Evolutionary conservation across 2,888 invertebrate species (phyloP), one percentile per base, ranked within the genome.

Genomic region (Zele albiditarsus): DNA sequence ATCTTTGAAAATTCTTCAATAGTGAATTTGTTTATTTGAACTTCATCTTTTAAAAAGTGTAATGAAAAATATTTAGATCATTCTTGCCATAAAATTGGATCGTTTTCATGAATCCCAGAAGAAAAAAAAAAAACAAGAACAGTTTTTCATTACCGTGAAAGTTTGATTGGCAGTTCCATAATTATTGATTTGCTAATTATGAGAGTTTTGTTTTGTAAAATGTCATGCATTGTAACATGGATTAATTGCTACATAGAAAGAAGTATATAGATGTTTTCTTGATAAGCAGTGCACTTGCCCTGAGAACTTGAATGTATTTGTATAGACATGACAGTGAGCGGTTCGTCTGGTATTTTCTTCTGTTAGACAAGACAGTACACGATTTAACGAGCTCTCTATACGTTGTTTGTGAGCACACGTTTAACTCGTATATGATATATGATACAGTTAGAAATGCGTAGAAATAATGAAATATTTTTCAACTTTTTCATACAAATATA

Each of bases 301-400:
- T 68, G 69, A 63, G 69, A 69, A 74, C 57, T 72, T 57, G 66
- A 62, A 46, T 71, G 60, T 71, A 71, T 63, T 27, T 28, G 33
- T 63, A 63, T 63, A 69, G 49, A 74, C 42, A 49, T 69, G 42
- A 57, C 33, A 74, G 70, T 74, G 63, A 74, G 70, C 63, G 65
- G 70, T 74, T 49, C 67, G 75, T 77, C 76, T 65, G 66, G 75
- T 65, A 77, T 76, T 79, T 46, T 76, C 69, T 78, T 79, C 68
- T 78, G 70, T 77, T 76, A 23, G 53, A 60, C 71, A 65, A 68
- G 71, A 69, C 79, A 74, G 78, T 76, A 77, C 77, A 74, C 53
- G 79, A 79, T 80, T 83, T 83, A 84, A 84, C 81, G 79, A 82
- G 81, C 79, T 76, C 75, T 79, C 77, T 77, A 77, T 70, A 58